Evolutionary conservation across 2,888 invertebrate species (phyloP), one percentile per base, ranked within the genome.

Genomic region (Mimas tiliae): DNA sequence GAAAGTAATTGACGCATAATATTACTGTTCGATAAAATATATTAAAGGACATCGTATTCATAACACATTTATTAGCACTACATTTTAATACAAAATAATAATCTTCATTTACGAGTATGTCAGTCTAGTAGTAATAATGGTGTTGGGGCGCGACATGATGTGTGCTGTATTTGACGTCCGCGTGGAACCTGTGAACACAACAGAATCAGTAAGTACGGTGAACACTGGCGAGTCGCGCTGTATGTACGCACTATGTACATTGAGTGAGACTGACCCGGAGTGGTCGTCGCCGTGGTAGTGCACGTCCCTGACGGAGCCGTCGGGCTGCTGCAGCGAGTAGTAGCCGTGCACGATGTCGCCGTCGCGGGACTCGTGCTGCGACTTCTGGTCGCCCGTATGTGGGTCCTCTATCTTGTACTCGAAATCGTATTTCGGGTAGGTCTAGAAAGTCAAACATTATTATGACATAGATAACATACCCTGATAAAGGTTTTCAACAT

Each of bases 231-330:
- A 16, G 4, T 53, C 8, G 16, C 2, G 6, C 19, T 45, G 50
- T 27, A 48, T 14, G 19, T 64, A 72, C 82, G 2, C 38, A 19
- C 6, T 0, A 19, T 4, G 12, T 19, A 58, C 16, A 19, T 19
- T 14, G 27, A 14, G 14, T 14, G 42, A 42, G 11, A 58, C 58
- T 19, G 12, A 93, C 84, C 94, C 94, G 47, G 79, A 81, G 70
- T 91, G 85, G 67, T 93, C 85, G 71, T 94, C 93, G 21, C 90
- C 90, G 68, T 88, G 87, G 77, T 94, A 94, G 73, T 93, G 90
- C 33, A 94, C 90, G 64, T 90, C 88, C 72, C 94, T 86, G 70
- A 88, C 76, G 71, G 93, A 90, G 67, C 94, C 94, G 65, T 90
- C 92, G 51, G 94, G 90, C 69, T 94, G 90, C 70, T 93, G 89